Percentiles rank a stretch among this genome's conserved stretches.
Evolutionary conservation across 2,888 invertebrate genomes (phyloP).

Genomic region (Drosophila mimica): DNA sequence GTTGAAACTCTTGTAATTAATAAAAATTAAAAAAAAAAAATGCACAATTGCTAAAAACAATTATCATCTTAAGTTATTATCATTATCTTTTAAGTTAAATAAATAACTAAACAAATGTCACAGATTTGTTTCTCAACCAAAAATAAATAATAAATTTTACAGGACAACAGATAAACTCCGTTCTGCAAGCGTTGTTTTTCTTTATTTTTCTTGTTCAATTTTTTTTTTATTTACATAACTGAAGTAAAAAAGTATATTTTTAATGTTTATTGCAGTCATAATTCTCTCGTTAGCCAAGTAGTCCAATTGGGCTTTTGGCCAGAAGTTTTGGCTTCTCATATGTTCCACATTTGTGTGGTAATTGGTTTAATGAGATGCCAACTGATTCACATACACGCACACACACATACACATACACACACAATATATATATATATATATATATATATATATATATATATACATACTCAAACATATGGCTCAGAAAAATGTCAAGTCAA

Average conservation of each 20-base stretch:
- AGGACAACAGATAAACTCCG: background rate
- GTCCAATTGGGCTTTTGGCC: background rate
- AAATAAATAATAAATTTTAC: no score
- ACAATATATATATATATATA: no score
- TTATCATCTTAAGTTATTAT: no score
- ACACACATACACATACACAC: background rate
- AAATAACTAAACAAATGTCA: background rate
- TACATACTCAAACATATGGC: background rate
- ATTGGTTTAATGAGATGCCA: constrained; percentile 59
- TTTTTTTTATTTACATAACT: background rate
- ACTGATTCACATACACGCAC: constrained; percentile 10
- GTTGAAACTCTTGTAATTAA: background rate
- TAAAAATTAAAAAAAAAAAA: background rate
- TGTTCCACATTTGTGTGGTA: constrained; percentile 14
- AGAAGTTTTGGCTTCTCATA: constrained; percentile 16
- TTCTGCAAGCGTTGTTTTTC: no score
- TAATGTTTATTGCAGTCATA: background rate
- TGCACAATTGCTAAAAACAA: background rate
- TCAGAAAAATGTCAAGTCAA: constrained; percentile 21
- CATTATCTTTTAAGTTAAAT: background rate
- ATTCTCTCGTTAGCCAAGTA: constrained; percentile 4
- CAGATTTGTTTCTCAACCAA: background rate
- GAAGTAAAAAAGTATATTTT: background rate
- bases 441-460: no score
- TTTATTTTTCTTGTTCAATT: background rate